Conservation (phyloP, 2,888 invertebrate genomes). For the Hecatera dysodea region DNA sequence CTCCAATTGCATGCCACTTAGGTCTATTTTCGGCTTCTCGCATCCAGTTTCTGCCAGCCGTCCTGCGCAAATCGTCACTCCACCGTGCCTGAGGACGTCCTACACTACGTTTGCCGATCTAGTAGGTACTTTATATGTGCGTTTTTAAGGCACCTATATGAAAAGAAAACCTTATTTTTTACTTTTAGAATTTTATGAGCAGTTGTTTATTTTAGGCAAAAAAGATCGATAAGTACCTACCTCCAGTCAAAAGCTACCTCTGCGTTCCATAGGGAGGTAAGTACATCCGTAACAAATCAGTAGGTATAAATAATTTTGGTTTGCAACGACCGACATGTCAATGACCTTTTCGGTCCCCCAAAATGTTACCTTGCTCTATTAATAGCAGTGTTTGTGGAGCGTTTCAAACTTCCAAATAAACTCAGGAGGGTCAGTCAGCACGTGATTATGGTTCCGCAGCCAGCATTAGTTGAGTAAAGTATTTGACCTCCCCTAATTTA, state of each 20-base stretch:
- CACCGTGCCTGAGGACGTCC: no score
- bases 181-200: no score
- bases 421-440: slow-evolving; percentile 58
- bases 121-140: no score
- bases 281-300: background rate
- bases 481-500: slow-evolving; percentile 63
- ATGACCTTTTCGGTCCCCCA: slow-evolving; percentile 46
- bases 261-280: background rate
- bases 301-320: background rate
- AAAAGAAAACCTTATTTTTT: no score
- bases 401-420: slow-evolving; percentile 36
- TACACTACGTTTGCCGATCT: no score
- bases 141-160: no score
- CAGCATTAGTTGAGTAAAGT: slow-evolving; percentile 68
- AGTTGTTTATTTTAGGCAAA: no score
- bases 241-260: slow-evolving; percentile 3
- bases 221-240: no score
- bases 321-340: slow-evolving; percentile 27
- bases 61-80: no score
- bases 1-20: no score
- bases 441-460: slow-evolving; percentile 74
- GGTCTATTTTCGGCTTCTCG: no score
- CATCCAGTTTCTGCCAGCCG: no score
- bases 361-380: slow-evolving; percentile 12
- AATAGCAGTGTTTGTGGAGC: slow-evolving; percentile 24